Evolutionary conservation across 2,797 vertebrate species (phyloP), one percentile per base, ranked within the genome.

Genomic region (Capromys pilorides): DNA sequence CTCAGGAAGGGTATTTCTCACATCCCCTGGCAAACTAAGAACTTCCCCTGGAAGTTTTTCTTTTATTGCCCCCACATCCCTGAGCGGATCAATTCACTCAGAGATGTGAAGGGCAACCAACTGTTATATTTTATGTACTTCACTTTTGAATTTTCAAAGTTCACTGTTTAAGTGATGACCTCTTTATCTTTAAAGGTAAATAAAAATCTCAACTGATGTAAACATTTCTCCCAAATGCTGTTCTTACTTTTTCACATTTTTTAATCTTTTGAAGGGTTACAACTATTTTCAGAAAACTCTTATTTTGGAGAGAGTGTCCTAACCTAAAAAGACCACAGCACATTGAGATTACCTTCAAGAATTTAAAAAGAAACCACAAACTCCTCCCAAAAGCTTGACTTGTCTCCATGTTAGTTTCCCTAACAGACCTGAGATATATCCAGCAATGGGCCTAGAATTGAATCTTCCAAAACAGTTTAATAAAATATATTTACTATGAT

Each of bases 1-100:
- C 88, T 92, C 77, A 61, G 45, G 80, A 95, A 92, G 71, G 90
- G 86, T 71, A 88, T 84, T 94, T 91, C 79, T 96, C 80, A 84
- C 61, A 96, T 81, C 80, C 80, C 95, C 77, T 91, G 86, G 90
- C 90, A 93, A 93, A 96, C 86, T 93, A 78, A 73, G 49, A 94
- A 94, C 61, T 81, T 88, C 57, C 57, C 41, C 67, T 36, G 39
- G 26, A 94, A 91, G 69, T 78, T 95, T 90, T 90, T 92, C 62
- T 45, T 91, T 78, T 84, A 49, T 61, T 88, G 39, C 28, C n/a
- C n/a, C 64, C 67, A 51, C 22, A 90, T 79, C 36, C n/a, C 64
- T 88, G 24, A 81, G 21, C 28, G 41, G 14, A 93, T 71, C 24
- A 66, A 41, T 31, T 77, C 36, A 78, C 77, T 86, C 73, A 49